phyloP scores from a whole-genome alignment of 1,140 invertebrate genomes.

The Heliconius eleuchia region DNA sequence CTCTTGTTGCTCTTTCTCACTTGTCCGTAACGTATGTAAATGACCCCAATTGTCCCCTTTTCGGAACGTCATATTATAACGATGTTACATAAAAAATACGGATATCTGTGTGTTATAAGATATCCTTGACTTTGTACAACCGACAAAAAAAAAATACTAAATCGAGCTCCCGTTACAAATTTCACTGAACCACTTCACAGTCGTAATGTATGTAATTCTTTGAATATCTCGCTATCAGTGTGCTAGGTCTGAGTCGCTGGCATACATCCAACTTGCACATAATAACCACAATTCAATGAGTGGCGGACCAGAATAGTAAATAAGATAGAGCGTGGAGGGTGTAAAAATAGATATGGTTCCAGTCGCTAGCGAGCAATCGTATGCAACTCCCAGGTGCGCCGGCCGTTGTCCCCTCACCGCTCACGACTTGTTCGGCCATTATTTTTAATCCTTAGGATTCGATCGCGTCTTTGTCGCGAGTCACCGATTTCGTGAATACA shows the following conservation, averaged over 20 bases:
- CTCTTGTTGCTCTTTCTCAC: slow-evolving; percentile 67
- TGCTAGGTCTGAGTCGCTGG: slow-evolving; percentile 68
- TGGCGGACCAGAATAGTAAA: slow-evolving; percentile 80
- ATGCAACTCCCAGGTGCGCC: slow-evolving; percentile 74
- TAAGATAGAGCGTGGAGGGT: slow-evolving; percentile 77
- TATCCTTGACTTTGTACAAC: slow-evolving; percentile 59
- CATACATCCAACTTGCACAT: slow-evolving; percentile 78
- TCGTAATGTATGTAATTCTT: slow-evolving; percentile 68
- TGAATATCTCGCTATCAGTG: slow-evolving; percentile 75
- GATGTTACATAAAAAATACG: slow-evolving; percentile 23
- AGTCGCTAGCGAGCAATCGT: slow-evolving; percentile 68
- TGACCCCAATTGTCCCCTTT: slow-evolving; percentile 59
- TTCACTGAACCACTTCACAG: slow-evolving; percentile 61
- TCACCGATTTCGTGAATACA: not conserved
- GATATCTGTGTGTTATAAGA: not conserved
- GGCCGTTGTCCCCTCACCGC: slow-evolving; percentile 57
- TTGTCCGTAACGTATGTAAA: slow-evolving; percentile 72
- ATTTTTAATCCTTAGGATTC: slow-evolving; percentile 5
- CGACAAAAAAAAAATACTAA: slow-evolving; percentile 48
- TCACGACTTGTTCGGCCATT: slow-evolving; percentile 23
- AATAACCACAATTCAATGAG: slow-evolving; percentile 81
- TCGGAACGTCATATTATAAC: slow-evolving; percentile 23
- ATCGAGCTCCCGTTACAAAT: slow-evolving; percentile 46
- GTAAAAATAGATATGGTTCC: slow-evolving; percentile 79
- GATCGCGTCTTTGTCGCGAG: not conserved